A percentile compares a stretch with the other conserved stretches of the same genome.
Conservation (phyloP, 2,113 vertebrate genomes). For the Neotragus pygmaeus region DNA sequence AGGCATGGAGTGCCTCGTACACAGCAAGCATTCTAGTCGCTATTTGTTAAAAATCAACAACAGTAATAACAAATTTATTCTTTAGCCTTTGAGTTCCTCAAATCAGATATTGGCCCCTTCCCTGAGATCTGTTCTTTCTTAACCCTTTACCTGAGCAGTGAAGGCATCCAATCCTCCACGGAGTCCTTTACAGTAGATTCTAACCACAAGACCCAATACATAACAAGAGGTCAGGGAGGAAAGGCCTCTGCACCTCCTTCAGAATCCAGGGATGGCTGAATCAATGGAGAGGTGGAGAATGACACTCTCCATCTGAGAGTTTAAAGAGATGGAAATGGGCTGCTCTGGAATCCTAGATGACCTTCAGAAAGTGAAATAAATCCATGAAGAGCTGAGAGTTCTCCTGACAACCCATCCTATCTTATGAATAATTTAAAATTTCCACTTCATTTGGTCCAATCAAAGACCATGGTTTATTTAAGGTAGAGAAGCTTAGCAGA, state of each 20-base stretch:
- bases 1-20: neutral
- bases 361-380: neutral
- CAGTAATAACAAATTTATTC: neutral
- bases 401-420: neutral
- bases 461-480: neutral
- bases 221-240: neutral
- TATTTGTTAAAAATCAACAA: neutral
- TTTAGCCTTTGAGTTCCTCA: neutral
- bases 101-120: neutral
- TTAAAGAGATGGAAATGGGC: neutral
- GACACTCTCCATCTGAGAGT: neutral
- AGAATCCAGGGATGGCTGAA: neutral
- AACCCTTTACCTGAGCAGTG: neutral
- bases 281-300: neutral
- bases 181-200: neutral
- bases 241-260: neutral
- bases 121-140: neutral
- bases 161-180: neutral
- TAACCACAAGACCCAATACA: neutral
- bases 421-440: neutral
- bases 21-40: neutral
- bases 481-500: neutral
- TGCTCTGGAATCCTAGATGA: neutral
- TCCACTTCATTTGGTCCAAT: neutral
- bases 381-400: neutral